Evolutionary conservation across 1,140 invertebrate genomes (phyloP).

Genomic region (Tribolium castaneum): DNA sequence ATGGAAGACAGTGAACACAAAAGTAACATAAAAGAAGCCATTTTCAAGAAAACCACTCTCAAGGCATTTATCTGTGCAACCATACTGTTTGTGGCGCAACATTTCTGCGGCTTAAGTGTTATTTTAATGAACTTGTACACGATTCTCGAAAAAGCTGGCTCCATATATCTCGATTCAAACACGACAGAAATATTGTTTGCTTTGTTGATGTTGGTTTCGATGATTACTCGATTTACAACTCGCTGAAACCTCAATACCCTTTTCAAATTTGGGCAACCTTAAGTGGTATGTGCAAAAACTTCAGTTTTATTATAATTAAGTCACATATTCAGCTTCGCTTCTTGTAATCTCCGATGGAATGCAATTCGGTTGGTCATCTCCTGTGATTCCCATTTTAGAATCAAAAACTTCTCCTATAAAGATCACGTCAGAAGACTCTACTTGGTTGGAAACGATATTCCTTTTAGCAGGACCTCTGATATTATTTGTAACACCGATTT

Average conservation of each 20-base stretch:
- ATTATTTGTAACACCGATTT: background rate
- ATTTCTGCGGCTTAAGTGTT: slow-evolving; percentile 66
- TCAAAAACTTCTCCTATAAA: slow-evolving; percentile 57
- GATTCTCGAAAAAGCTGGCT: slow-evolving; percentile 64
- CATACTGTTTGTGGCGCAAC: slow-evolving; percentile 68
- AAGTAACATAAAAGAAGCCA: slow-evolving; percentile 41
- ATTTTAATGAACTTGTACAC: slow-evolving; percentile 69
- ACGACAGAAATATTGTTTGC: slow-evolving; percentile 41
- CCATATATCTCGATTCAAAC: slow-evolving; percentile 52
- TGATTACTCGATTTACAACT: no score
- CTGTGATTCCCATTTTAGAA: slow-evolving; percentile 68
- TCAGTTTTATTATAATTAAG: no score
- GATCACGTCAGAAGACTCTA: slow-evolving; percentile 55
- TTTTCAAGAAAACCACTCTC: slow-evolving; percentile 52
- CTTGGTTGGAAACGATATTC: slow-evolving; percentile 69
- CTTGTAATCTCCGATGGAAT: slow-evolving; percentile 59
- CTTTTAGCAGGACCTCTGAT: background rate
- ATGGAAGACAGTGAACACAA: slow-evolving; percentile 29
- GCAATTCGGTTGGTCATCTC: slow-evolving; percentile 71
- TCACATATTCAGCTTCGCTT: slow-evolving; percentile 51
- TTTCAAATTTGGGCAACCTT: no score
- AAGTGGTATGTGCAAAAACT: no score
- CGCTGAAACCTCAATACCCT: no score
- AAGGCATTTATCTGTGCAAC: slow-evolving; percentile 60
- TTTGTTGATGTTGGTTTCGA: no score